phyloP scores from a whole-genome alignment of 30 jellyfish, hydroid and myxozoan species.

The Nemopilema nomurai region DNA sequence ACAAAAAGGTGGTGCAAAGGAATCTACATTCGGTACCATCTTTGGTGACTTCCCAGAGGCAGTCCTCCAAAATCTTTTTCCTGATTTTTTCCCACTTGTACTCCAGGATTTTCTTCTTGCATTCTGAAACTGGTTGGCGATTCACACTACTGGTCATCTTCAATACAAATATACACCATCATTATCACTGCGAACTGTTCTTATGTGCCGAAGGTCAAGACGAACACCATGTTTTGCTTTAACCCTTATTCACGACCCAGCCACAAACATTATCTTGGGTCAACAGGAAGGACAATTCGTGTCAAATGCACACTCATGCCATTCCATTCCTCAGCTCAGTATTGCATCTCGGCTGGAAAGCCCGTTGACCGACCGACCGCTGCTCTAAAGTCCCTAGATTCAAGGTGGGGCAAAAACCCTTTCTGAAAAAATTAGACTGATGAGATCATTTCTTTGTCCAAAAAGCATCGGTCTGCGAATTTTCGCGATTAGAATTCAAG shows the following conservation, averaged over 20 bases:
- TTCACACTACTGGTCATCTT: neutral
- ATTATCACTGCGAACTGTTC: neutral
- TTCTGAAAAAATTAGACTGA: no score
- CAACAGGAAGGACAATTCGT: conserved; percentile 23
- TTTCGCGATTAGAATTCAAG: no score
- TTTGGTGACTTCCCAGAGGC: conserved; percentile 70
- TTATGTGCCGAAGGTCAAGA: neutral
- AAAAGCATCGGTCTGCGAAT: neutral
- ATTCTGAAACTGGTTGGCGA: conserved; percentile 10
- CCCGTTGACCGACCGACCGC: neutral
- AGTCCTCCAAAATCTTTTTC: conserved; percentile 61
- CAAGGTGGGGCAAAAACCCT: neutral
- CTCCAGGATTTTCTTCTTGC: conserved; percentile 68
- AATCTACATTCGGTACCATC: conserved; percentile 35
- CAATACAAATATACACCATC: neutral
- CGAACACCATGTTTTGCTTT: neutral
- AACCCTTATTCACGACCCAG: neutral
- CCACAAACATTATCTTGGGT: conserved; percentile 7
- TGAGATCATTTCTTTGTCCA: no score
- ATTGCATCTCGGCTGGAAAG: neutral
- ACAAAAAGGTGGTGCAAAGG: neutral
- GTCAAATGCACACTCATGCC: conserved; percentile 6
- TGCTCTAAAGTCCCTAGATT: neutral
- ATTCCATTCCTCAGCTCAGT: neutral
- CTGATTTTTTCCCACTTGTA: conserved; percentile 72